Base-by-base conservation (phyloP, 2,888 invertebrate genomes). In the Pristionchus maxplancki region DNA sequence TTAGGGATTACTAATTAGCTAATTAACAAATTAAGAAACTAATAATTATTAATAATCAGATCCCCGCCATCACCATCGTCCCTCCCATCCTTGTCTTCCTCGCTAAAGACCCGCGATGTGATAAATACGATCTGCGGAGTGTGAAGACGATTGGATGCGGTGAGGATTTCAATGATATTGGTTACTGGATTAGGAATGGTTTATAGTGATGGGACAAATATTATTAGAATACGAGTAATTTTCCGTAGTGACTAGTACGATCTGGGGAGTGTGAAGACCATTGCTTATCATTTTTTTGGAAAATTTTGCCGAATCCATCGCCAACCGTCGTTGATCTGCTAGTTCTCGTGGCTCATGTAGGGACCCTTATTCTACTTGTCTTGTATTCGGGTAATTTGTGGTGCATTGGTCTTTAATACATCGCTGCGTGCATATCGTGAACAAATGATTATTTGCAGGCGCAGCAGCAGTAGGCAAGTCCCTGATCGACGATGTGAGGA, bases 71-170 rank as follows among this genome's bases (percentile, higher is more conserved):
- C 6, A 97, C 97, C 91, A 95, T 97, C 5, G 97, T 97, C 13
- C 97, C 97, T 9, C 97, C 97, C n/a, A 96, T 97, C 88, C 96
- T 97, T 94, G 96, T 97, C 34, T 96, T 97, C 92, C 96, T 97
- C 95, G 96, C 96, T 0, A 96, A 96, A 89, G 96, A 96, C 94
- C 96, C 96, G 0, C 95, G 96, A 84, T 97, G 97, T 5, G 96
- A 96, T 74, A 96, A 97, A 89, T 97, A 97, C 94, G 97, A 98
- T 95, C 95, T 98, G 89, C 96, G 96, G 0, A 96, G 96, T 20
- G 53, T 83, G 34, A 83, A 50, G 53, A 31, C 6, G 11, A 83
- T 83, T 31, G 82, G 82, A 53, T 83, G 82, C 20, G 82, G 82
- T 82, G 34, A 48, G 62, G 17, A 20, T n/a, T n/a, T n/a, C n/a